Evolutionary conservation across 2,113 vertebrate species (phyloP), one percentile per base, ranked within the genome.

Genomic region (Piprites chloris): DNA sequence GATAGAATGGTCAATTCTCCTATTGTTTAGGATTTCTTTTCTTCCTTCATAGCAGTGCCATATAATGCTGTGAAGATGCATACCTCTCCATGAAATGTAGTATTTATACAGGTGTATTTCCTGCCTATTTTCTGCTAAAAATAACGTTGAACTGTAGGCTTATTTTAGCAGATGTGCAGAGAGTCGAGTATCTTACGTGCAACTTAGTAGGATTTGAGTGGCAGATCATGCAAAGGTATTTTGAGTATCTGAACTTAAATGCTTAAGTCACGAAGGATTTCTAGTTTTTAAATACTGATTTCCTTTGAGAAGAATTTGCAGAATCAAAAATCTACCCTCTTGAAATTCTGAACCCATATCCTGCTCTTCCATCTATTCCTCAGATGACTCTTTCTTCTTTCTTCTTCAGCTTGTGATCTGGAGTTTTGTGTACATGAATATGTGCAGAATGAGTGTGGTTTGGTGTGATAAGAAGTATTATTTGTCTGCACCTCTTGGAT

Each of bases 361-460:
- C 1, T 79, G 8, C 19, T 69, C 41, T 74, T 74, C 20, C 2
- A 5, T 32, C 16, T 20, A 3, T 73, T 73, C 7, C 11, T 59
- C 0, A 0, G 26, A 23, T 59, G 3, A 37, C 53, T 42, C 5
- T 16, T 41, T 55, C 8, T 39, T 19, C 33, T 28, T 63, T 65
- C 19, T 21, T 56, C 49, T 71, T 81, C 49, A 9, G 1, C 30
- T 66, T 79, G 19, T 61, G 10, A 69, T 83, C 15, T 90, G 16
- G 15, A 53, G 3, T n/a, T 50, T 41, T 58, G 35, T 6, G 5
- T 46, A 44, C 12, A 28, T 35, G 5, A 41, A 27, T 44, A 20
- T 17, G 12, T 52, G 32, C 13, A 63, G 84, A 93, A 83, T 72
- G 5, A 47, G 3, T 9, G 18, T 26, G 14, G 12, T 74, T 71